Conservation (phyloP, 2,113 vertebrate species). For the Microcebus ravelobensis region DNA sequence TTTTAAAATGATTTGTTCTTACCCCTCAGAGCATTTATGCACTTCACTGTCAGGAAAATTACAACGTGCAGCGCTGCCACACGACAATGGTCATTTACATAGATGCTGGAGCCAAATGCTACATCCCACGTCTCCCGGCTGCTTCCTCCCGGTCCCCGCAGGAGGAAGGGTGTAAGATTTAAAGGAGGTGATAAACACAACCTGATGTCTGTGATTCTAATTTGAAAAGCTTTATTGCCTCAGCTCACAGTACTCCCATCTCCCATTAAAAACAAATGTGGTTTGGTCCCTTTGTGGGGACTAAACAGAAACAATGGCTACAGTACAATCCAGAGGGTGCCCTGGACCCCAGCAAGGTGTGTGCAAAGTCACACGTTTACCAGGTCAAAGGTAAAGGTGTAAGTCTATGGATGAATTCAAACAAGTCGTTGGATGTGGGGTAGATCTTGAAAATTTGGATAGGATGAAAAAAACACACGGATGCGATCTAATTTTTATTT, state of each 20-base stretch:
- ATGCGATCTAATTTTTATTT: neutral
- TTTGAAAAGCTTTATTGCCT: neutral
- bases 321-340: neutral
- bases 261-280: neutral
- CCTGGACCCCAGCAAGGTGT: neutral
- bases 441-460: neutral
- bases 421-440: neutral
- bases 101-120: slow-evolving; percentile 10
- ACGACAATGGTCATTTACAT: slow-evolving; percentile 10
- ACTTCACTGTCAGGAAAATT: slow-evolving; percentile 34
- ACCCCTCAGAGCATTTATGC: neutral
- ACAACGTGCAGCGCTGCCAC: neutral
- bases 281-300: neutral
- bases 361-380: neutral
- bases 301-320: neutral
- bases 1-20: slow-evolving; percentile 12
- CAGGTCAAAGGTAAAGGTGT: neutral
- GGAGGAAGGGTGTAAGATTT: neutral
- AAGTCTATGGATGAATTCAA: neutral
- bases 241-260: neutral
- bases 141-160: neutral
- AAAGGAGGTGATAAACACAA: neutral
- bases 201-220: neutral
- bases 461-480: neutral
- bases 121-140: neutral